Percentiles rank a stretch among this genome's conserved stretches.
phyloP scores from a whole-genome alignment of 2,888 invertebrate species.

The Euzetes globulus region DNA sequence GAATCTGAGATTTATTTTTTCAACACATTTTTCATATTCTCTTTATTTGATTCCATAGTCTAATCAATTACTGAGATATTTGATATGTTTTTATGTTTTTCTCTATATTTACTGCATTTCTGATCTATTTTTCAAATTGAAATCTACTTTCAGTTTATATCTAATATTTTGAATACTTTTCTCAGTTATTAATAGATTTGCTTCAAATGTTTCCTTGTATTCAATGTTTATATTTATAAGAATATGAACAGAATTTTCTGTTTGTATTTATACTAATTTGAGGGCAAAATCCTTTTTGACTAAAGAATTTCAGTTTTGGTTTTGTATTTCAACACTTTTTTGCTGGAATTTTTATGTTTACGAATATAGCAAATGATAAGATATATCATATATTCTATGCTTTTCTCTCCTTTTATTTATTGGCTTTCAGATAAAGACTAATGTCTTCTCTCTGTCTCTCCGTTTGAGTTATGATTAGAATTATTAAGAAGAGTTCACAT shows the following conservation, averaged over 20 bases:
- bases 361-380: neutral
- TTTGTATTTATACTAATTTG: neutral
- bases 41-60: too few species aligned
- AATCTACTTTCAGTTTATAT: too few species aligned
- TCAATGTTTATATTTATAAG: neutral
- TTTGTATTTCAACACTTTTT: neutral
- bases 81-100: too few species aligned
- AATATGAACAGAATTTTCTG: neutral
- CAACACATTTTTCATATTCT: too few species aligned
- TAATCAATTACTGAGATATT: too few species aligned
- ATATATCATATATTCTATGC: neutral
- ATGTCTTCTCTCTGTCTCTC: neutral
- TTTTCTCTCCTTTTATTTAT: neutral
- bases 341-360: neutral
- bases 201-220: neutral
- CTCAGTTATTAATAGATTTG: neutral
- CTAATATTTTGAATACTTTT: too few species aligned
- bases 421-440: neutral
- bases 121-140: too few species aligned
- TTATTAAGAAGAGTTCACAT: neutral
- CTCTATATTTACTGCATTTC: too few species aligned
- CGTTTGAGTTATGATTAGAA: neutral
- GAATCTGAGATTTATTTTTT: too few species aligned
- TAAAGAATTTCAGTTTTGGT: neutral
- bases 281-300: constrained; percentile 17